Percentiles rank a stretch among this genome's conserved stretches.
Evolutionary conservation across 2,113 vertebrate genomes (phyloP).

Genomic region (Cepphus grylle): DNA sequence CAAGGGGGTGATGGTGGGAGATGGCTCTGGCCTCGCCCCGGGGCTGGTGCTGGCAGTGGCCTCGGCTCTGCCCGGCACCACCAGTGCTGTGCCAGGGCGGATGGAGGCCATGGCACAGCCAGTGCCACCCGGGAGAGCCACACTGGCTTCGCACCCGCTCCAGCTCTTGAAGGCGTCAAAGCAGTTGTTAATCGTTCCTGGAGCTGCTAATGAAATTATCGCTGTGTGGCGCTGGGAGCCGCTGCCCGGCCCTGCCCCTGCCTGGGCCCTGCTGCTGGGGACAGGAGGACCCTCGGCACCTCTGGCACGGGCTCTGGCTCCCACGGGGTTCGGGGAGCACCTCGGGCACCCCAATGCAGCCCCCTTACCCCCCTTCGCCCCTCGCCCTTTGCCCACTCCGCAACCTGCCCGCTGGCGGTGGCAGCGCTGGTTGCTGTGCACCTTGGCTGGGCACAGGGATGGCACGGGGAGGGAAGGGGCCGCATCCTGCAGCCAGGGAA

Average conservation of each 20-base stretch:
- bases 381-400: not conserved
- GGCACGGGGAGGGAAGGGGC: not conserved
- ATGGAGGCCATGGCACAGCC: not conserved
- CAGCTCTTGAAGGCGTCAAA: slow-evolving; percentile 64
- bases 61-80: not conserved
- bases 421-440: not conserved
- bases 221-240: slow-evolving; percentile 9
- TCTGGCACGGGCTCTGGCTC: fast-evolving
- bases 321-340: not conserved
- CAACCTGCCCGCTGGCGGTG: fast-evolving
- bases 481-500: not conserved
- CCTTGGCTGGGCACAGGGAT: not conserved
- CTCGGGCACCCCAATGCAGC: fast-evolving
- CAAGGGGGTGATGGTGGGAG: not conserved
- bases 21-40: fast-evolving
- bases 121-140: not conserved
- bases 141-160: not conserved
- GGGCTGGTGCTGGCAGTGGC: fast-evolving
- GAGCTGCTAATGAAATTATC: slow-evolving; percentile 74
- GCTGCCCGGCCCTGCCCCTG: not conserved
- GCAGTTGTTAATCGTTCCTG: slow-evolving; percentile 75
- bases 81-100: fast-evolving
- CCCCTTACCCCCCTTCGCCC: not conserved
- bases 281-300: fast-evolving
- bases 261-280: fast-evolving